Percentiles rank a stretch among this genome's conserved stretches.
phyloP scores from a whole-genome alignment of 2,797 vertebrate species.

The Pangasius larnaudii region DNA sequence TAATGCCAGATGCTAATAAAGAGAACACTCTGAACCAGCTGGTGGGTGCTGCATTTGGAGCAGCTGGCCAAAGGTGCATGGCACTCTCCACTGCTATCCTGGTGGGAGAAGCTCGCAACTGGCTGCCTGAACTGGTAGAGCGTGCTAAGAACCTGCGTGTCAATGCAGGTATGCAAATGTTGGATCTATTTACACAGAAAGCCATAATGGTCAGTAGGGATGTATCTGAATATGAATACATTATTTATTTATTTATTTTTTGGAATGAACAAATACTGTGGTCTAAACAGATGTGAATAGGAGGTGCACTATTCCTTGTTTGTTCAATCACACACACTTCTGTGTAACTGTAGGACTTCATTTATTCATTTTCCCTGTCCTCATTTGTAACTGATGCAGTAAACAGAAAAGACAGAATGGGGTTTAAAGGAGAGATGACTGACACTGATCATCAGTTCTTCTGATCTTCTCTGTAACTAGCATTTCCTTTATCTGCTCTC shows the following conservation, averaged over 20 bases:
- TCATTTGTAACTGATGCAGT: neutral
- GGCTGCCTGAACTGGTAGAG: slow-evolving; percentile 93
- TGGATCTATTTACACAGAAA: neutral
- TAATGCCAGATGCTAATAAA: slow-evolving; percentile 98
- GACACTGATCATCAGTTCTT: neutral
- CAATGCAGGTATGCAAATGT: slow-evolving; percentile 84
- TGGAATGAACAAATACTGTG: neutral
- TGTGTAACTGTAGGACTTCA: neutral
- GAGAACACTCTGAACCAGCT: slow-evolving; percentile 97
- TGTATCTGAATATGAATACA: neutral
- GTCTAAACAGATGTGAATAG: neutral
- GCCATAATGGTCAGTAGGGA: neutral
- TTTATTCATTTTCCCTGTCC: neutral
- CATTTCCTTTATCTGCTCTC: slow-evolving; percentile 21
- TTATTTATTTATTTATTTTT: neutral
- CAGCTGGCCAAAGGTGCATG: slow-evolving; percentile 97
- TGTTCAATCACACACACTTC: neutral
- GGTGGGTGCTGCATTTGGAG: slow-evolving; percentile 94
- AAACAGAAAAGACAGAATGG: neutral
- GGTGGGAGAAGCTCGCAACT: slow-evolving; percentile 87
- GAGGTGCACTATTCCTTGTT: neutral
- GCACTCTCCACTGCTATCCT: slow-evolving; percentile 92
- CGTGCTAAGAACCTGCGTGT: slow-evolving; percentile 88
- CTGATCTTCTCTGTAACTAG: slow-evolving; percentile 1
- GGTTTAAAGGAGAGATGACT: neutral